These are phyloP conservation scores for Xestobium rufovillosum DNA, from an alignment of 2,888 invertebrate genomes.

Conservation along the genomic window DNA sequence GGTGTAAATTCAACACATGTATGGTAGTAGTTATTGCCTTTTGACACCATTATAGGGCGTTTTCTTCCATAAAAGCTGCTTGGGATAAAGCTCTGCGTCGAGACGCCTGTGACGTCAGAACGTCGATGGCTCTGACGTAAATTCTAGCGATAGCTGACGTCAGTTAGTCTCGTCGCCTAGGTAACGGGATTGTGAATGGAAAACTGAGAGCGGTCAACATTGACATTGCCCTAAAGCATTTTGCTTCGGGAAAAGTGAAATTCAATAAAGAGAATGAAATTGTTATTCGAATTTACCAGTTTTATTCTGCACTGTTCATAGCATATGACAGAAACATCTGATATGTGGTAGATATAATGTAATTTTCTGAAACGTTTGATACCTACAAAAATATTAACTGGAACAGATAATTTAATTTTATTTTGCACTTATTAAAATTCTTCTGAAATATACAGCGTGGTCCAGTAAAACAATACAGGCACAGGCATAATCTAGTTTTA, in stretches of 20 bases:
- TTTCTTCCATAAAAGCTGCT: constrained; percentile 26
- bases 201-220: background rate
- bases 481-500: too few relatives aligned
- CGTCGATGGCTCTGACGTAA: constrained; percentile 26
- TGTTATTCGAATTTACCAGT: too few relatives aligned
- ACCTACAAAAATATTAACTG: too few relatives aligned
- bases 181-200: constrained; percentile 3
- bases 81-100: constrained; percentile 27
- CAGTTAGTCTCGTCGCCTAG: background rate
- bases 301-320: too few relatives aligned
- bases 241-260: background rate
- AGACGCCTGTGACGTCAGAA: constrained; percentile 32
- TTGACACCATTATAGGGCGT: constrained; percentile 18
- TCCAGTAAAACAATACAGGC: too few relatives aligned
- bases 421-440: too few relatives aligned
- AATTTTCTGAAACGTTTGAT: too few relatives aligned
- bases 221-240: background rate
- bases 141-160: constrained; percentile 1
- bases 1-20: constrained; percentile 16
- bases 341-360: too few relatives aligned
- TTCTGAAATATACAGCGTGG: too few relatives aligned
- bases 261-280: too few relatives aligned
- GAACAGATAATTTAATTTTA: too few relatives aligned
- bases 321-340: too few relatives aligned
- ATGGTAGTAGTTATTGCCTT: constrained; percentile 13